Evolutionary conservation across 1,140 invertebrate genomes (phyloP).

Genomic region (Lutraria rhynchaena): DNA sequence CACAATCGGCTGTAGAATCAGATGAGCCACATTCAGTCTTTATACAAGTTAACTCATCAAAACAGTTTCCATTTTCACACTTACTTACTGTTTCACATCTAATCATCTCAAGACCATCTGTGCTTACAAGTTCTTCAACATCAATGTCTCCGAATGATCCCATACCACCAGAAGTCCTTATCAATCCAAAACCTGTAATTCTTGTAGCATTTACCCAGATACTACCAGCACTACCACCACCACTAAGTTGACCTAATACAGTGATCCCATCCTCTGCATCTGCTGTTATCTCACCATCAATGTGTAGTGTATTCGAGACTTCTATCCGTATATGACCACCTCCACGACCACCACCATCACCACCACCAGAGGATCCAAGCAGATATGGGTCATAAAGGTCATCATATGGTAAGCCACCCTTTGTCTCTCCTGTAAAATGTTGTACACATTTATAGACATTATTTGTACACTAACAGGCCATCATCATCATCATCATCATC

Average conservation of each 20-base stretch:
- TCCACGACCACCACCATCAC: slow-evolving; percentile 67
- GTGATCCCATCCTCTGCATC: slow-evolving; percentile 64
- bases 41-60: slow-evolving; percentile 28
- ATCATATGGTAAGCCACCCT: slow-evolving; percentile 66
- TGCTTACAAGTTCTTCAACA: slow-evolving; percentile 31
- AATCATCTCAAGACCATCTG: slow-evolving; percentile 28
- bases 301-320: slow-evolving; percentile 71
- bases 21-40: slow-evolving; percentile 23
- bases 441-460: no score
- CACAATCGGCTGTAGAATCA: slow-evolving; percentile 25
- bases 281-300: slow-evolving; percentile 69
- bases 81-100: slow-evolving; percentile 39
- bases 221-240: slow-evolving; percentile 74
- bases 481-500: no score
- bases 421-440: slow-evolving; percentile 57
- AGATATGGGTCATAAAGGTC: slow-evolving; percentile 69
- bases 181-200: slow-evolving; percentile 68
- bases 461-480: no score
- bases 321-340: slow-evolving; percentile 75
- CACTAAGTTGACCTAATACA: slow-evolving; percentile 42
- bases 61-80: slow-evolving; percentile 14
- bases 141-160: slow-evolving; percentile 48
- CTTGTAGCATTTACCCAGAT: slow-evolving; percentile 70
- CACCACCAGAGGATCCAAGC: slow-evolving; percentile 75
- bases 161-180: slow-evolving; percentile 63